phyloP scores from a whole-genome alignment of 1,140 invertebrate species.

The Ditylenchus dipsaci region DNA sequence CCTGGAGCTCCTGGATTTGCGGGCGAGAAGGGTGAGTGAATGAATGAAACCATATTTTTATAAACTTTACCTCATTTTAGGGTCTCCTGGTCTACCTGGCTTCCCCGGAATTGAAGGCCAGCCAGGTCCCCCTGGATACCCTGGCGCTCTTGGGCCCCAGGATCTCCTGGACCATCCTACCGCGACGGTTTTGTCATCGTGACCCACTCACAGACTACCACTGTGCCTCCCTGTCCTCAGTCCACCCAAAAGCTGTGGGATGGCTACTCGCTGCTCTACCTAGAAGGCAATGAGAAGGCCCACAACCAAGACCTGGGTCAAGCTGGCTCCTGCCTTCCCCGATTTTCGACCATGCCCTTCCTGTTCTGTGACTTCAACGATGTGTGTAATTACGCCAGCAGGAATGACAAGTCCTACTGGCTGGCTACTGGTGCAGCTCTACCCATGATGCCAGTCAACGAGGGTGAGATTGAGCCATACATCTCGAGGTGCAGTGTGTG shows the following conservation, averaged over 20 bases:
- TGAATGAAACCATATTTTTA: too few species aligned
- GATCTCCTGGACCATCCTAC: conserved; percentile 61
- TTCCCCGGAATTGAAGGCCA: conserved; percentile 36
- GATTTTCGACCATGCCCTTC: conserved; percentile 96
- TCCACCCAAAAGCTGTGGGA: conserved; percentile 85
- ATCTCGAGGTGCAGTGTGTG: conserved; percentile 79
- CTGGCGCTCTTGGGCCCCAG: conserved; percentile 32
- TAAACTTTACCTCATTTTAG: conserved; percentile 32
- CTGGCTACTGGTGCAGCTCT: conserved; percentile 77
- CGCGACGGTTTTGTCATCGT: conserved; percentile 82
- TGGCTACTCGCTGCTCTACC: conserved; percentile 88
- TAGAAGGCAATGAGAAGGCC: conserved; percentile 91
- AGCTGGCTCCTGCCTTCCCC: conserved; percentile 82
- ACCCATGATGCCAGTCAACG: conserved; percentile 81
- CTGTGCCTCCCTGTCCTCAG: conserved; percentile 74
- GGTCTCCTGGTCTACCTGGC: conserved; percentile 52
- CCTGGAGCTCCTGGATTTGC: conserved; percentile 47
- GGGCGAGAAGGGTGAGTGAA: conserved; percentile 49
- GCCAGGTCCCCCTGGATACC: conserved; percentile 34
- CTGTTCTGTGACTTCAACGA: conserved; percentile 91
- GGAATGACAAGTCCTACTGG: conserved; percentile 95
- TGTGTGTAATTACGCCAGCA: conserved; percentile 90
- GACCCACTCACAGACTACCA: conserved; percentile 79
- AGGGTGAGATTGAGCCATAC: conserved; percentile 74
- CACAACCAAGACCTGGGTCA: conserved; percentile 86